A percentile compares a stretch with the other conserved stretches of the same genome.
phyloP scores from a whole-genome alignment of 1,140 invertebrate genomes.

The Lordiphosa mommai region DNA sequence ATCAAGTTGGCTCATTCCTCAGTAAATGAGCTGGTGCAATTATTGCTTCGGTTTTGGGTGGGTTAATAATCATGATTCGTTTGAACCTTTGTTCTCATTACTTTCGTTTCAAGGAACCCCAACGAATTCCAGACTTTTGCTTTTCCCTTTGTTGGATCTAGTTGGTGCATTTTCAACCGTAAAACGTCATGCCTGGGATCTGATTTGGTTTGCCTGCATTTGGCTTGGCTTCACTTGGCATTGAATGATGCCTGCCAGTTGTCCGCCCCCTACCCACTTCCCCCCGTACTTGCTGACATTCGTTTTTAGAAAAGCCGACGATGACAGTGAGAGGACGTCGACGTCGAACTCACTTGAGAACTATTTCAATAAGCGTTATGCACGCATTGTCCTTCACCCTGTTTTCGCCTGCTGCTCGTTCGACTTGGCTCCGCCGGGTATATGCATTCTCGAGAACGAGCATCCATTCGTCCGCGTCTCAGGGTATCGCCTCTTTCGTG shows the following conservation, averaged over 20 bases:
- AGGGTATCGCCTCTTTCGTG: too few species aligned
- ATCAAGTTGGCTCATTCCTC: too few species aligned
- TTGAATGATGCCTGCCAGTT: constrained; percentile 1
- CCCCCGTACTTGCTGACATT: constrained; percentile 10
- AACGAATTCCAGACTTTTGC: not conserved
- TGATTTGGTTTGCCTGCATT: constrained; percentile 4
- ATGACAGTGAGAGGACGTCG: constrained; percentile 33
- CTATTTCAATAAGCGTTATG: constrained; percentile 76
- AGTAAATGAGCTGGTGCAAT: too few species aligned
- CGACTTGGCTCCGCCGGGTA: too few species aligned
- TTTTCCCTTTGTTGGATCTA: not conserved
- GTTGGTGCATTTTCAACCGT: too few species aligned
- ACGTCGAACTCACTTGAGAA: constrained; percentile 69
- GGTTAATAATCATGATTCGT: too few species aligned
- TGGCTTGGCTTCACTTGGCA: constrained; percentile 24
- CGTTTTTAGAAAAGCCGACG: constrained; percentile 26
- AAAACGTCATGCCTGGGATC: too few species aligned
- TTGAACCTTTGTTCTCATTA: too few species aligned
- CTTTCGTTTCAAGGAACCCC: too few species aligned
- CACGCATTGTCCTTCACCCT: constrained; percentile 74
- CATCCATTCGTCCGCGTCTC: too few species aligned
- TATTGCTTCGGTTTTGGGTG: too few species aligned
- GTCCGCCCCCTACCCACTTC: not conserved
- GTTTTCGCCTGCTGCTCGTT: constrained; percentile 31
- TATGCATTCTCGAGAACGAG: too few species aligned